Evolutionary conservation across 37 sponge, comb jelly and placozoan genomes (phyloP), one percentile per base, ranked within the genome.

Genomic region (Halichondria panicea): DNA sequence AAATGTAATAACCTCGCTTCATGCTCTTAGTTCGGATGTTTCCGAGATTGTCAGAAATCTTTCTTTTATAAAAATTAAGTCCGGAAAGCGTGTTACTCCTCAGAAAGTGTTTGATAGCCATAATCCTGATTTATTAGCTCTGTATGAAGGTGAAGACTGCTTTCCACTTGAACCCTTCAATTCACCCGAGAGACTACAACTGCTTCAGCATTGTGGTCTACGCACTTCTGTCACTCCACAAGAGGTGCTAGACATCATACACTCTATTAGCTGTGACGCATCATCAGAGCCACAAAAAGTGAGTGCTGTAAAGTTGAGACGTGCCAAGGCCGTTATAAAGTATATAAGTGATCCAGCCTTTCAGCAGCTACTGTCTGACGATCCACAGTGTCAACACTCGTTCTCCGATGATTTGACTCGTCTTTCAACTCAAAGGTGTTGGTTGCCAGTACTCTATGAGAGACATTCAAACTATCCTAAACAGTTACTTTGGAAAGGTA

Each of bases 401-500:
- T 64, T 64, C 35, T 11, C 9, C 7, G 11, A 31, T 12, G 75
- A 66, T 19, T 42, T 82, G 21, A 35, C 27, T 22, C 8, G 66
- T 1, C n/a, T 71, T 24, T 40, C 73, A 6, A 33, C 4, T 13
- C 55, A 72, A n/a, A 41, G 22, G 21, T 65, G 65, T 40, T 85
- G 79, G 79, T 55, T 87, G 13, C 87, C 87, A 45, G 70, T 87
- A 40, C 62, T 12, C 27, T 28, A 52, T 21, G 32, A 11, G 1
- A 42, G 44, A 33, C 87, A 81, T n/a, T 34, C 0, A 33, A 45
- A 68, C 42, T 87, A 87, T 37, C 81, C 87, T 11, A 19, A 24
- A 18, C 50, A 55, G 11, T 44, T 86, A 42, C 40, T 18, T 18
- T 87, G 87, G 87, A 74, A 68, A 61, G 87, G 87, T 39, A 33